Evolutionary conservation across 1,140 invertebrate genomes (phyloP), one percentile per base, ranked within the genome.

Genomic region (Chelonus insularis): DNA sequence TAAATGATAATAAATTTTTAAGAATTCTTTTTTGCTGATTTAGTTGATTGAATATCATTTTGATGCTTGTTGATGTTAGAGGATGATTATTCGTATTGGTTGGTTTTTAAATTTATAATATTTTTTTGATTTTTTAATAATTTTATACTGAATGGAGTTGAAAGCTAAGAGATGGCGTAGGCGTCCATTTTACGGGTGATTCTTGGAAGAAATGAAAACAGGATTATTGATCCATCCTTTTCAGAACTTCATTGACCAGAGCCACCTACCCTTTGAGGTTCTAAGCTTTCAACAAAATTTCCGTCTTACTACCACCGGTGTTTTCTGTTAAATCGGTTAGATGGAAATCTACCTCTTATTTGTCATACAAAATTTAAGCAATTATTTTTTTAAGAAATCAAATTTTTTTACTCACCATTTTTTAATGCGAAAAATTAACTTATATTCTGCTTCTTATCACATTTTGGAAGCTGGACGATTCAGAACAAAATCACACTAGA

Each of bases 101-200:
- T n/a, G n/a, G n/a, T n/a, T n/a, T n/a, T n/a, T n/a, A n/a, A n/a
- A n/a, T n/a, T n/a, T n/a, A n/a, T n/a, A n/a, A n/a, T n/a, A n/a
- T n/a, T n/a, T n/a, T n/a, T n/a, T n/a, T n/a, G n/a, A n/a, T n/a
- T n/a, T n/a, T n/a, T n/a, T n/a, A n/a, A n/a, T n/a, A 50, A 50
- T 50, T 50, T 9, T 12, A 29, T 16, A 32, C 1, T 4, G 32
- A 9, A n/a, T 41, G 23, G 45, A 7, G 55, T 32, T 20, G 32
- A 48, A 8, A 37, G n/a, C 21, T 68, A 51, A 72, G 70, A 76
- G 73, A 76, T 78, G 74, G 74, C 74, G 74, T 64, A 66, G 47
- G 61, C 43, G 64, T 68, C 72, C 76, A 78, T 78, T 78, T 76
- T 78, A 62, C n/a, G 34, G 32, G 52, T 25, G 7, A 47, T 16